Percentiles rank a stretch among this genome's conserved stretches.
Conservation (phyloP, 2,888 invertebrate genomes). For the Apamea crenata region DNA sequence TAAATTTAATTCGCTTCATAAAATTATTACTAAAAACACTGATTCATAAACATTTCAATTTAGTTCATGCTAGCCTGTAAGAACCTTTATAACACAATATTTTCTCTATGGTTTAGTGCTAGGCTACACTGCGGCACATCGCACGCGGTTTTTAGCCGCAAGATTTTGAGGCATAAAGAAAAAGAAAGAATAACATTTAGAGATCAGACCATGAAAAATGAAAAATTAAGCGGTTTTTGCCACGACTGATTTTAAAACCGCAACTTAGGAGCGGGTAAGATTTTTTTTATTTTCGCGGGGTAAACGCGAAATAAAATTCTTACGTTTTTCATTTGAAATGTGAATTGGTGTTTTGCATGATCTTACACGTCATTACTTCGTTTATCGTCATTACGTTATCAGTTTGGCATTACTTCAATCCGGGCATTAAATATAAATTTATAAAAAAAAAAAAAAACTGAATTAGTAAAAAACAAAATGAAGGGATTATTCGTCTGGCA, state of each 20-base stretch:
- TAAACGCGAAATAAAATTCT: background rate
- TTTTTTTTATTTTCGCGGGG: too few species aligned
- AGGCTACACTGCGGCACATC: background rate
- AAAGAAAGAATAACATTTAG: background rate
- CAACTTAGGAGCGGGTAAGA: background rate
- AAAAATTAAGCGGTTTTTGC: background rate
- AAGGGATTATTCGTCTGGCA: too few species aligned
- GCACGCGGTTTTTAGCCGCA: background rate
- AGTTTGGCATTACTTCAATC: too few species aligned
- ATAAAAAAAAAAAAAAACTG: too few species aligned
- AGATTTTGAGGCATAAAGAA: background rate
- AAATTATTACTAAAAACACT: background rate
- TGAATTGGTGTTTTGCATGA: background rate
- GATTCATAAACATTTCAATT: background rate
- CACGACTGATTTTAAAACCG: background rate
- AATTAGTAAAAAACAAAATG: too few species aligned
- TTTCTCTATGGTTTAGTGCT: conserved; percentile 35
- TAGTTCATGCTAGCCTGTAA: conserved; percentile 14
- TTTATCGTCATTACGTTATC: too few species aligned
- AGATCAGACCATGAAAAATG: background rate
- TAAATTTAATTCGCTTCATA: background rate
- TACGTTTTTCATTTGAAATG: background rate
- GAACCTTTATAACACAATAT: conserved; percentile 29
- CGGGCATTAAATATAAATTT: too few species aligned
- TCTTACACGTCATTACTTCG: too few species aligned